A percentile compares a stretch with the other conserved stretches of the same genome.
phyloP scores from a whole-genome alignment of 2,797 vertebrate species.

The Xerus rutilus region DNA sequence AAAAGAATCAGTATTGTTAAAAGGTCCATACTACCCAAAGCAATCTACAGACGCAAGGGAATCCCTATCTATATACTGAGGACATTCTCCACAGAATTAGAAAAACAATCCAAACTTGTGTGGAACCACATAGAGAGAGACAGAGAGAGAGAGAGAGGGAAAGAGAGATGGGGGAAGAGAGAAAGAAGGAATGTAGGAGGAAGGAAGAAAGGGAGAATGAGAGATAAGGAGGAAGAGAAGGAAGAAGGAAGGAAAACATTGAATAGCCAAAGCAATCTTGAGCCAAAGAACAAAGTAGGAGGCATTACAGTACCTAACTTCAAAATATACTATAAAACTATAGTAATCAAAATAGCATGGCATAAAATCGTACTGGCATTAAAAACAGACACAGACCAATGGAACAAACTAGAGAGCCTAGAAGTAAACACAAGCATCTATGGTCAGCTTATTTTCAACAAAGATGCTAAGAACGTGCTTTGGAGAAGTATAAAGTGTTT shows the following conservation, averaged over 20 bases:
- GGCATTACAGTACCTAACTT: too few species aligned
- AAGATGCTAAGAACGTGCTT: background rate
- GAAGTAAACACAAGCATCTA: background rate
- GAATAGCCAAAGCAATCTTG: background rate
- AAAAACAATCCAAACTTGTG: background rate
- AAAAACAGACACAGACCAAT: background rate
- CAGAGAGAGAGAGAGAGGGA: too few species aligned
- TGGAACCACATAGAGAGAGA: too few species aligned
- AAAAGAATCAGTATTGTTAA: background rate
- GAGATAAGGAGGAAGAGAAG: too few species aligned
- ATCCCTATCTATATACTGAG: background rate
- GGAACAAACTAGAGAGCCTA: background rate
- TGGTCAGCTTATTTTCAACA: background rate
- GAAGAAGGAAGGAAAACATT: too few species aligned
- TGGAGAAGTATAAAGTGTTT: too few species aligned
- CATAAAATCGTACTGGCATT: background rate
- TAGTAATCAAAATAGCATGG: background rate
- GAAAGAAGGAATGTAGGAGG: too few species aligned
- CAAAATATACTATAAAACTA: too few species aligned
- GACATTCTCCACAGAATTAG: background rate
- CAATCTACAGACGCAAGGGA: background rate
- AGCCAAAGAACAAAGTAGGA: background rate
- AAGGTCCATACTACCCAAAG: background rate
- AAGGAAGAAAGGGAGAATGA: too few species aligned
- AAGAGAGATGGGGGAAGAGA: accelerated